Conservation (phyloP, 2,888 invertebrate genomes). For the Hololepta plana region DNA sequence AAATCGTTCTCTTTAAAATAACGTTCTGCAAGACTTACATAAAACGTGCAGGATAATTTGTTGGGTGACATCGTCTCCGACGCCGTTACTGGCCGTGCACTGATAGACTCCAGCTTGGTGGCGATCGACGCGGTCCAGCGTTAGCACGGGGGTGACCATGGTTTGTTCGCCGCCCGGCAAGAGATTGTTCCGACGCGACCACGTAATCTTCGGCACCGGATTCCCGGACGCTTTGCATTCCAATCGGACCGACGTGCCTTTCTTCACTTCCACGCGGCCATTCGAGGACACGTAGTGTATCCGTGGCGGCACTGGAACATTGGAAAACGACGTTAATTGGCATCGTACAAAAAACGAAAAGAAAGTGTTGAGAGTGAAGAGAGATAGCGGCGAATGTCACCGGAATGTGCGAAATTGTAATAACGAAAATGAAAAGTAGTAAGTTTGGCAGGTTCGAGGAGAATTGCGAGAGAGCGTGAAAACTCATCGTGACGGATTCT, state of each 20-base stretch:
- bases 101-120: constrained; percentile 44
- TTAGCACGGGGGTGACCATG: constrained; percentile 36
- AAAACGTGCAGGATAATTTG: constrained; percentile 42
- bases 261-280: constrained; percentile 42
- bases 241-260: constrained; percentile 30
- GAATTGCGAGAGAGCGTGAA: no score
- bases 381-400: no score
- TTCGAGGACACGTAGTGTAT: constrained; percentile 42
- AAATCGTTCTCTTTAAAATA: no score
- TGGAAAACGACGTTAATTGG: constrained; percentile 8
- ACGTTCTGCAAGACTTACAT: constrained; percentile 31
- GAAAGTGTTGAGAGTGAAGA: no score
- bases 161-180: constrained; percentile 41
- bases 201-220: constrained; percentile 32
- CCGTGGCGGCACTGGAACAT: constrained; percentile 39
- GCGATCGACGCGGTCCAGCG: constrained; percentile 40
- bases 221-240: constrained; percentile 33
- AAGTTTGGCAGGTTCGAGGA: no score
- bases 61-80: constrained; percentile 40
- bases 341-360: no score
- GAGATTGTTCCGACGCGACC: constrained; percentile 33
- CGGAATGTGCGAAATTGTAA: no score
- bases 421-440: no score
- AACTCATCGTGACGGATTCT: no score
- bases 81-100: constrained; percentile 43